Evolutionary conservation across 2,888 invertebrate genomes (phyloP), one percentile per base, ranked within the genome.

Genomic region (Drosophila koepferae): DNA sequence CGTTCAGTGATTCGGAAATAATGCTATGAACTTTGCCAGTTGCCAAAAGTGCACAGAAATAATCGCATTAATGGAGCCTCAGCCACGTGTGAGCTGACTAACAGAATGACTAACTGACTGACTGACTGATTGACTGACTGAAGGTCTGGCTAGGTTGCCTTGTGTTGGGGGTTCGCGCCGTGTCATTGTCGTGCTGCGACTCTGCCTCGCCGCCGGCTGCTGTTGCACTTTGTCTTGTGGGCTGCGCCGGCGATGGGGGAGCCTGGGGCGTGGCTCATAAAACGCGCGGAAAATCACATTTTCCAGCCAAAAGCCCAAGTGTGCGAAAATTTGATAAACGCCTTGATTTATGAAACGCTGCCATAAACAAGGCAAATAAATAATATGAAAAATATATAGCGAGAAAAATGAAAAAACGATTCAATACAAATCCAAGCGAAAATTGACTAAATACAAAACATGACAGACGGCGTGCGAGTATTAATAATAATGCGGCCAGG

Each of bases 1-100:
- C 83, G 81, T 72, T 86, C 91, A 91, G 54, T 92, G 92, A 81
- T 49, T 86, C 80, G 92, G 90, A 91, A 92, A 73, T 92, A 92
- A 91, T 92, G 81, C 85, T 77, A 85, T 91, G 85, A 91, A 85
- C 86, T 87, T 84, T 59, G 69, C 34, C 62, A 46, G 53, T 59
- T 82, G 89, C 86, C 85, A 89, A 90, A 88, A 86, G 77, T 90
- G 89, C 89, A 89, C 83, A 89, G 6, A 82, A 77, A 87, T 89
- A 90, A 90, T 90, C 90, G 89, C 90, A 87, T 89, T 89, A 87
- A 82, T 86, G 86, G 63, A 70, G 81, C 77, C 56, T 41, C 70
- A 72, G 86, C 80, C 87, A 85, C 85, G 85, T 85, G 85, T 87
- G 85, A 78, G 70, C 56, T 66, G 60, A 73, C 74, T 78, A 49